phyloP scores from a whole-genome alignment of 2,797 vertebrate genomes.

The Sphenodon punctatus region DNA sequence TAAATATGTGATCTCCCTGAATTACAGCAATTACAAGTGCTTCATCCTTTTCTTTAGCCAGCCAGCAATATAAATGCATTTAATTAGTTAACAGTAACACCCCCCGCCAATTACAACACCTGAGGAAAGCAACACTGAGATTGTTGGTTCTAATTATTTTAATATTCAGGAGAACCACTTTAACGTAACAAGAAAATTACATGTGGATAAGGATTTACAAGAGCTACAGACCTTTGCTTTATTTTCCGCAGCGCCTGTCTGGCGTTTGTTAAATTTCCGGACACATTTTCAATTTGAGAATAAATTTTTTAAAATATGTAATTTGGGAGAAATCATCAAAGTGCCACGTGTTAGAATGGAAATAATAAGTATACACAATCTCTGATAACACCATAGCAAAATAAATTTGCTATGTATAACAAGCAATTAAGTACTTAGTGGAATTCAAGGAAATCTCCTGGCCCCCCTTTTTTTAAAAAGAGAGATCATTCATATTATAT shows the following conservation, averaged over 20 bases:
- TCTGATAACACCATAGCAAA: conserved; percentile 49
- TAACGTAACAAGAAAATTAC: conserved; percentile 72
- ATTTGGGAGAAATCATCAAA: conserved; percentile 69
- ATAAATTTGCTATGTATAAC: conserved; percentile 31
- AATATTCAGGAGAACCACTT: conserved; percentile 74
- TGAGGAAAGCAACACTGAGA: conserved; percentile 67
- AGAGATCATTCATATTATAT: conserved; percentile 13
- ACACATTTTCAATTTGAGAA: conserved; percentile 64
- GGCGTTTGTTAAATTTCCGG: conserved; percentile 64
- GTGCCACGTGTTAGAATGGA: conserved; percentile 51
- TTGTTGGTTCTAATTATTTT: conserved; percentile 74
- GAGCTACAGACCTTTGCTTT: conserved; percentile 59
- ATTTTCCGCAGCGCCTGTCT: conserved; percentile 49
- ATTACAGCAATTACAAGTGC: conserved; percentile 58
- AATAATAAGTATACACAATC: conserved; percentile 54
- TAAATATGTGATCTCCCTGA: conserved; percentile 58
- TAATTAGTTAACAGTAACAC: conserved; percentile 76
- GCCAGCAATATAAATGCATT: conserved; percentile 64
- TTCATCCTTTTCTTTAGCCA: conserved; percentile 61
- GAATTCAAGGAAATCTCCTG: conserved; percentile 33
- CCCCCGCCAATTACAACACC: conserved; percentile 71
- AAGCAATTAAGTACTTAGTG: conserved; percentile 46
- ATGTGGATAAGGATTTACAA: conserved; percentile 57
- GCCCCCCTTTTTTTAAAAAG: not conserved
- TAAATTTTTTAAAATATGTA: conserved; percentile 70